Percentiles rank a stretch among this genome's conserved stretches.
These are phyloP conservation scores for Agrochola macilenta DNA, from an alignment of 2,888 invertebrate species.

Conservation along the genomic window DNA sequence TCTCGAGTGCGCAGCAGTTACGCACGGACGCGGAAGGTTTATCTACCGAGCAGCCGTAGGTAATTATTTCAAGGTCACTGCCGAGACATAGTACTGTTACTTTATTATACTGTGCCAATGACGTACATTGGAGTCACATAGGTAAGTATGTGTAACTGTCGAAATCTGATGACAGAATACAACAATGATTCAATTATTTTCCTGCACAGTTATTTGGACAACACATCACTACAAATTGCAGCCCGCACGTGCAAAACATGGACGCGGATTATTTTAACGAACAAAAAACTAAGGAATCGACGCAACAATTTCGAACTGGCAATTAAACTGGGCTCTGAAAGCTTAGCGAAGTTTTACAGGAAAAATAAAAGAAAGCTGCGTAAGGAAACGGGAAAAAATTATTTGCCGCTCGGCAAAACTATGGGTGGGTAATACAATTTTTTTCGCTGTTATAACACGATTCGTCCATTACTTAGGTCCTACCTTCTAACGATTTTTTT, in stretches of 20 bases:
- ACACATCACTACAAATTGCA: slow-evolving; percentile 76
- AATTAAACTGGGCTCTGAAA: slow-evolving; percentile 78
- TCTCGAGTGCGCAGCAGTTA: no score
- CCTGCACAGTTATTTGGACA: slow-evolving; percentile 79
- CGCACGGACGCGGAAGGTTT: no score
- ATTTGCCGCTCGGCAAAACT: slow-evolving; percentile 70
- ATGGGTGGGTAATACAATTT: slow-evolving; percentile 69
- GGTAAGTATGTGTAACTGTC: background rate
- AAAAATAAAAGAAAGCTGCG: slow-evolving; percentile 73
- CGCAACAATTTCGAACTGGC: slow-evolving; percentile 80
- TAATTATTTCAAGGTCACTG: no score
- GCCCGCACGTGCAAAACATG: slow-evolving; percentile 74
- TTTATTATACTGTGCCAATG: no score
- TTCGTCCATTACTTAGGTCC: slow-evolving; percentile 29
- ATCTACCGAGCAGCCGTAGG: no score
- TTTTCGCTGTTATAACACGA: slow-evolving; percentile 27
- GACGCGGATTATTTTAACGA: slow-evolving; percentile 78
- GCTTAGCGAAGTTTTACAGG: slow-evolving; percentile 76
- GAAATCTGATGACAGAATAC: background rate
- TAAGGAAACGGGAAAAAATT: slow-evolving; percentile 72
- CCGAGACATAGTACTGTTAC: no score
- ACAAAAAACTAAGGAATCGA: slow-evolving; percentile 75
- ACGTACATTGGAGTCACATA: background rate
- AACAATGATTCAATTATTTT: background rate
- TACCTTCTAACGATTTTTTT: slow-evolving; percentile 22